Evolutionary conservation across 2,113 vertebrate genomes (phyloP).

Genomic region (Bubalus kerabau): DNA sequence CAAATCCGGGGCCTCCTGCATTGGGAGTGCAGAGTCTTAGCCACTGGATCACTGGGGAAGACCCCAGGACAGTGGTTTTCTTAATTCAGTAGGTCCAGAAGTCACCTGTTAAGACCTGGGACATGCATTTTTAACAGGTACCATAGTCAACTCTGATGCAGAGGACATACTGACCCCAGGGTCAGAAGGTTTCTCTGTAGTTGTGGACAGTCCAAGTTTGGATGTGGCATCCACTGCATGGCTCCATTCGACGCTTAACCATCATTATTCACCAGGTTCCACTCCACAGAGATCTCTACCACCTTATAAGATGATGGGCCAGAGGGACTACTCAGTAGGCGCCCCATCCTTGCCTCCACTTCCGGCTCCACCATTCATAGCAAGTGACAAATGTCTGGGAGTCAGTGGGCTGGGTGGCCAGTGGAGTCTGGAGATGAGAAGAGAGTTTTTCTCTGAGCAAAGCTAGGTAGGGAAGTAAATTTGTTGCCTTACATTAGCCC

Average conservation of each 20-base stretch:
- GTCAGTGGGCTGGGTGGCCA: background rate
- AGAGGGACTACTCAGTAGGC: background rate
- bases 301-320: background rate
- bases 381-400: background rate
- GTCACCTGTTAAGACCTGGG: background rate
- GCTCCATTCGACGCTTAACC: background rate
- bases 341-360: too few relatives aligned
- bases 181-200: background rate
- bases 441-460: background rate
- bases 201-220: background rate
- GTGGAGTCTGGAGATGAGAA: background rate
- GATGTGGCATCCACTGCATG: background rate
- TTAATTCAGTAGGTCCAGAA: background rate
- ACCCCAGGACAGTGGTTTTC: background rate
- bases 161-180: background rate
- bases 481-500: background rate
- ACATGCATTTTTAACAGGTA: background rate
- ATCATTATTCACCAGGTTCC: background rate
- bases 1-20: background rate
- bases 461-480: background rate
- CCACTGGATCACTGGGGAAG: background rate
- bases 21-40: background rate
- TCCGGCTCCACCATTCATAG: accelerated
- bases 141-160: background rate
- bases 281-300: background rate